phyloP scores from a whole-genome alignment of 1,140 invertebrate genomes.

The Drosophila nikananu region DNA sequence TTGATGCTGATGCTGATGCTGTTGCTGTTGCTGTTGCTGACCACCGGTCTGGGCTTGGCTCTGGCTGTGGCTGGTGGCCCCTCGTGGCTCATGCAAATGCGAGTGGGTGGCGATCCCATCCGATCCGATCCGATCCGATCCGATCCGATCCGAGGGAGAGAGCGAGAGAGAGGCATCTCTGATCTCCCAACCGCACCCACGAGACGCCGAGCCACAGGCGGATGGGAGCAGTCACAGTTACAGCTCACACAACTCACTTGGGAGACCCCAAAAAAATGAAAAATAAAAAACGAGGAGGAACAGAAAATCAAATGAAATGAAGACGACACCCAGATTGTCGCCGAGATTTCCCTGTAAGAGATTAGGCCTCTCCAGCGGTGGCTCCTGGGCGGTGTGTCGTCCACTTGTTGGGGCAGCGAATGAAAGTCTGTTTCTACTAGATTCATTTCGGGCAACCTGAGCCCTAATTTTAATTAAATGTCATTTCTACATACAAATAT shows the following conservation, averaged over 20 bases:
- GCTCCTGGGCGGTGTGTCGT: constrained; percentile 5
- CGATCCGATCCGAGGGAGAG: no score
- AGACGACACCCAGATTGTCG: constrained; percentile 30
- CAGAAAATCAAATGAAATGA: constrained; percentile 3
- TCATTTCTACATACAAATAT: not conserved
- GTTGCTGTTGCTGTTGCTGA: constrained; percentile 26
- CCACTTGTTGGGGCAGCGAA: not conserved
- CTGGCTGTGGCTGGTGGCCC: constrained; percentile 7
- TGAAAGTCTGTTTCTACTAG: no score
- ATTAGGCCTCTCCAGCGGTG: constrained; percentile 4
- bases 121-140: constrained; percentile 15
- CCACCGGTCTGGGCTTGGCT: constrained; percentile 75
- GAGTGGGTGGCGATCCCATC: constrained; percentile 68
- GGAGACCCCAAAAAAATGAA: constrained; percentile 4
- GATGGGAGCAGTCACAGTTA: constrained; percentile 50
- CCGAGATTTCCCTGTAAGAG: constrained; percentile 37
- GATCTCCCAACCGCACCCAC: constrained; percentile 47
- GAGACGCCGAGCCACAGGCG: constrained; percentile 39
- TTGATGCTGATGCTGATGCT: constrained; percentile 47
- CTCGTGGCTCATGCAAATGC: constrained; percentile 67
- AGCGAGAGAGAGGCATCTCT: not conserved
- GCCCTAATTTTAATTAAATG: not conserved
- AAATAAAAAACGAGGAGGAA: not conserved
- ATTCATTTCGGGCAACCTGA: not conserved
- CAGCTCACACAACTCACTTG: constrained; percentile 20